These are phyloP conservation scores for Hyppa rectilinea DNA, from an alignment of 2,888 invertebrate genomes.

Conservation along the genomic window DNA sequence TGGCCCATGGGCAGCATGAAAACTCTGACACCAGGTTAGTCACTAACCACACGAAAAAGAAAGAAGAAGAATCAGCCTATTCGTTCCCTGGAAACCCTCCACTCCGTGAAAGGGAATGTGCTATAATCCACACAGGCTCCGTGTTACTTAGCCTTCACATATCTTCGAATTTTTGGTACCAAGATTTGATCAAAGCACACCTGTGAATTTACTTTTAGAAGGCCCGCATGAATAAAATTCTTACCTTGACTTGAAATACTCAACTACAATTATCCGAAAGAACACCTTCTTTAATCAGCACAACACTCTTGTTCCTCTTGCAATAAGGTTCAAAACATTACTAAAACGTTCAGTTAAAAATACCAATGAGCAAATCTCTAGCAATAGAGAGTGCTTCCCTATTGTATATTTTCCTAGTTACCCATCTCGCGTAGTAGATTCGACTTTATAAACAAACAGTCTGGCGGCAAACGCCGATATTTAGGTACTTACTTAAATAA, in stretches of 20 bases:
- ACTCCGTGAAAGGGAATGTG: too few relatives aligned
- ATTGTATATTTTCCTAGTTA: constrained; percentile 65
- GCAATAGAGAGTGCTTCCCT: constrained; percentile 34
- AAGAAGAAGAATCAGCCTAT: too few relatives aligned
- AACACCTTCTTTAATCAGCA: background rate
- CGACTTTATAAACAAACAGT: constrained; percentile 60
- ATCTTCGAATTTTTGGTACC: background rate
- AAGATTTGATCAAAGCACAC: background rate
- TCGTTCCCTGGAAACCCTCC: too few relatives aligned
- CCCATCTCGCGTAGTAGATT: constrained; percentile 58
- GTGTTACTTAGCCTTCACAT: too few relatives aligned
- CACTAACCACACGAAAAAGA: too few relatives aligned
- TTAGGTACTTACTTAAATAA: constrained; percentile 56
- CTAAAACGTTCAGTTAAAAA: constrained; percentile 29
- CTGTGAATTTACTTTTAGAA: background rate
- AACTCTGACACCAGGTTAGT: too few relatives aligned
- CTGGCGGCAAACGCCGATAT: constrained; percentile 41
- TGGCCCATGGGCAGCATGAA: too few relatives aligned
- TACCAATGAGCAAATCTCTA: constrained; percentile 43
- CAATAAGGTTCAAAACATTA: constrained; percentile 9
- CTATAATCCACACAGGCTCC: background rate
- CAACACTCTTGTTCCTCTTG: background rate
- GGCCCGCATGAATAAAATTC: background rate
- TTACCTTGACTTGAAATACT: constrained; percentile 28
- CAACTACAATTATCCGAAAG: constrained; percentile 5